Evolutionary conservation across 2,113 vertebrate species (phyloP).

Genomic region (Sinocyclocheilus anshuiensis): DNA sequence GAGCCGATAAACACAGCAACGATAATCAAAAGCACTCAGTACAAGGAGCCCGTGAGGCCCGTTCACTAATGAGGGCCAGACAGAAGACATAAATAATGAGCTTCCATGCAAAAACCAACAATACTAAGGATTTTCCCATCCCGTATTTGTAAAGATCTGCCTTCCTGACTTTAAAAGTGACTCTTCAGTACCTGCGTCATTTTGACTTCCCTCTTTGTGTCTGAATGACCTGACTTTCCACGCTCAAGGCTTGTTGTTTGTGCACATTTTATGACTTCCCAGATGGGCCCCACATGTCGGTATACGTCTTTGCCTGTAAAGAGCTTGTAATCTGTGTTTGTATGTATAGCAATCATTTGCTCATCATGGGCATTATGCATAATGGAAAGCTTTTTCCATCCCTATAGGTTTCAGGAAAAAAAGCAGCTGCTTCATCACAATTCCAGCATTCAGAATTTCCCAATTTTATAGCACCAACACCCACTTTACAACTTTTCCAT

Average conservation of each 20-base stretch:
- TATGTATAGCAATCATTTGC: not conserved
- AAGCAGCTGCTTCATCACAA: conserved; percentile 65
- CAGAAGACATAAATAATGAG: conserved; percentile 52
- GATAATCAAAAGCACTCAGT: conserved; percentile 14
- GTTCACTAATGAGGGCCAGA: conserved; percentile 22
- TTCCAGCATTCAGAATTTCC: conserved; percentile 56
- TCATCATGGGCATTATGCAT: not conserved
- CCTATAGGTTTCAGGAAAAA: not conserved
- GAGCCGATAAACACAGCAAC: too few relatives aligned
- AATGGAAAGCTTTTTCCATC: conserved; percentile 11
- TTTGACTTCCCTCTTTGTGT: conserved; percentile 59
- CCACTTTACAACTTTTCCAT: conserved; percentile 56
- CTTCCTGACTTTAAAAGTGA: conserved; percentile 65
- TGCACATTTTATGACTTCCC: conserved; percentile 42
- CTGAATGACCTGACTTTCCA: conserved; percentile 58
- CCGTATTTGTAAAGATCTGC: conserved; percentile 46
- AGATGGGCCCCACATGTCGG: conserved; percentile 39
- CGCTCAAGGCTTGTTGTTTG: conserved; percentile 24
- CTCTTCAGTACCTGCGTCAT: conserved; percentile 61
- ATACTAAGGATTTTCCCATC: conserved; percentile 63
- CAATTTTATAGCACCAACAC: conserved; percentile 62
- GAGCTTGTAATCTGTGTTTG: not conserved
- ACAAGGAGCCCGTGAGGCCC: not conserved
- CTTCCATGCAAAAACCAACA: conserved; percentile 62
- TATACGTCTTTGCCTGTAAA: not conserved